Conservation (phyloP, 2,113 vertebrate genomes). For the Rhinoderma darwinii region DNA sequence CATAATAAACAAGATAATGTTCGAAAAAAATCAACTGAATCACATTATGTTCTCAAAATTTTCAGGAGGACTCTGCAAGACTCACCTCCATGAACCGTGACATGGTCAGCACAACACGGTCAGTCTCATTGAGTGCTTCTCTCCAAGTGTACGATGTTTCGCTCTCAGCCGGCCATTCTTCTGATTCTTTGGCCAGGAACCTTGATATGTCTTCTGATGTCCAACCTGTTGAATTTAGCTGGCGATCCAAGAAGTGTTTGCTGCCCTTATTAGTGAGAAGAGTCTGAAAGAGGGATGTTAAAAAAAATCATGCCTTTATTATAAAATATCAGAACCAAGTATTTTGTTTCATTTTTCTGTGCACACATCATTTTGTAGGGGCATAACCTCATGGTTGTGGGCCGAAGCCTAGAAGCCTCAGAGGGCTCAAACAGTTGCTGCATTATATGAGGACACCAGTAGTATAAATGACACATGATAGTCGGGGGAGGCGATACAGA, state of each 20-base stretch:
- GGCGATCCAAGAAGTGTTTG: conserved; percentile 74
- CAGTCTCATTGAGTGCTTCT: conserved; percentile 92
- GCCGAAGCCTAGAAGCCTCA: no score
- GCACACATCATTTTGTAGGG: no score
- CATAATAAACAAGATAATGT: not conserved
- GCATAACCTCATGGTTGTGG: no score
- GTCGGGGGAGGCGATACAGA: no score
- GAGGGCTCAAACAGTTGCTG: no score
- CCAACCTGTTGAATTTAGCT: conserved; percentile 80
- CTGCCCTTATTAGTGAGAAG: conserved; percentile 81
- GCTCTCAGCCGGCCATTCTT: conserved; percentile 66
- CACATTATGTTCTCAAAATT: not conserved
- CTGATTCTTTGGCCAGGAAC: conserved; percentile 83
- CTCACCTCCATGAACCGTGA: conserved; percentile 96
- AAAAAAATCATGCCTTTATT: not conserved
- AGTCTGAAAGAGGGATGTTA: conserved; percentile 68
- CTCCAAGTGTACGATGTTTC: conserved; percentile 84
- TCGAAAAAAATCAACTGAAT: not conserved
- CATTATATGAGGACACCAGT: no score
- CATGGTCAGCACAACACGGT: conserved; percentile 86
- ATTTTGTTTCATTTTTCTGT: not conserved
- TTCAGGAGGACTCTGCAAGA: not conserved
- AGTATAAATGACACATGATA: no score
- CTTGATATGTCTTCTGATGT: conserved; percentile 77
- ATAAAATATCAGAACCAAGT: not conserved